These are phyloP conservation scores for Trididemnum clinides DNA, from an alignment of 23 tunicate genomes.

Conservation along the genomic window DNA sequence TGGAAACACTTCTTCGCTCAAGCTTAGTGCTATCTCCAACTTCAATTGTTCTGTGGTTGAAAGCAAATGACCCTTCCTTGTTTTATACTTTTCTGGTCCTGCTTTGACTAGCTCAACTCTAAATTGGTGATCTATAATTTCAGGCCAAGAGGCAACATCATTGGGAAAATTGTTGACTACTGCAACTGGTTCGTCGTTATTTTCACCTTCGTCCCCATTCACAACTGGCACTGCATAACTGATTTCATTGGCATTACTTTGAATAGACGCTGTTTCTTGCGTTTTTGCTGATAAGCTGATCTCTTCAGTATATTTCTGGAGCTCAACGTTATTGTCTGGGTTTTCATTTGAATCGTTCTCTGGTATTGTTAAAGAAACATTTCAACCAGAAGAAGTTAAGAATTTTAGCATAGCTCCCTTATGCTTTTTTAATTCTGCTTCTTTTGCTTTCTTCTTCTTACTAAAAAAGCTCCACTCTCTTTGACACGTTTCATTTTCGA, in stretches of 20 bases:
- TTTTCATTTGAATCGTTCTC: slow-evolving; percentile 54
- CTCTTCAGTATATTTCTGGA: slow-evolving; percentile 49
- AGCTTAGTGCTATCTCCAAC: no score
- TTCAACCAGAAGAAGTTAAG: slow-evolving; percentile 50
- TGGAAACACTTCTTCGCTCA: slow-evolving; percentile 29
- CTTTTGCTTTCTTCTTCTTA: slow-evolving; percentile 51
- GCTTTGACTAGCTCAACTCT: no score
- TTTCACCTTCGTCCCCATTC: slow-evolving; percentile 41
- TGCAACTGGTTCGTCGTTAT: slow-evolving; percentile 48
- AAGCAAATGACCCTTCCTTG: no score
- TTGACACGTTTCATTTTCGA: slow-evolving; percentile 56
- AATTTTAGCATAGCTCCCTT: slow-evolving; percentile 47
- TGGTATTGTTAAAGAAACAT: slow-evolving; percentile 49
- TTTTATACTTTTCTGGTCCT: no score
- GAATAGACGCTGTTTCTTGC: slow-evolving; percentile 43
- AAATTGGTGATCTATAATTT: no score
- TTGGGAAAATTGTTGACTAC: no score
- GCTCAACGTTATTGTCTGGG: slow-evolving; percentile 51
- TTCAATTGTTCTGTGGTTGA: not conserved
- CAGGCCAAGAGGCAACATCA: no score
- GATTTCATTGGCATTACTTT: slow-evolving; percentile 55
- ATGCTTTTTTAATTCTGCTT: slow-evolving; percentile 49
- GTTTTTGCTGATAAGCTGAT: slow-evolving; percentile 40
- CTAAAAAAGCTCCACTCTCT: no score
- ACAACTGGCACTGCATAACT: slow-evolving; percentile 38